These are phyloP conservation scores for Pandemis corylana DNA, from an alignment of 2,888 invertebrate genomes.

Conservation along the genomic window DNA sequence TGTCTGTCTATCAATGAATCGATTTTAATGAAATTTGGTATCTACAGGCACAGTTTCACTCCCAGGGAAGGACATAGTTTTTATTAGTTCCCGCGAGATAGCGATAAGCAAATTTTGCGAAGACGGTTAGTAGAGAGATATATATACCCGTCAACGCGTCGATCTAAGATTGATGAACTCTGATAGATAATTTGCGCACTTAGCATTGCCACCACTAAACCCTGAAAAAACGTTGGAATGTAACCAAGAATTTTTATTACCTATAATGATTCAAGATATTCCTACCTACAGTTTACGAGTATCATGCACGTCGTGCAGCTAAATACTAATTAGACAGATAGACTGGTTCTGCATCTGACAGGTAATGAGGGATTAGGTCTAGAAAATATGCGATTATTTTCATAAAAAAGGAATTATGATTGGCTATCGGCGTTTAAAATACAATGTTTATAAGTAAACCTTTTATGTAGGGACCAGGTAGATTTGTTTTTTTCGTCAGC, in stretches of 20 bases:
- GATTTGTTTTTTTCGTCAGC: too few species aligned
- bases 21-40: too few species aligned
- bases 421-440: background rate
- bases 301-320: conserved; percentile 5
- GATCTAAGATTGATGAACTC: too few species aligned
- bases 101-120: too few species aligned
- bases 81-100: too few species aligned
- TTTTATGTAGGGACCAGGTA: too few species aligned
- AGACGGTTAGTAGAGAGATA: too few species aligned
- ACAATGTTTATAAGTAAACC: background rate
- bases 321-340: conserved; percentile 15
- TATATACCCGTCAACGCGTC: too few species aligned
- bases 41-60: too few species aligned
- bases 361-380: conserved; percentile 18
- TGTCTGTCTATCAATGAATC: too few species aligned
- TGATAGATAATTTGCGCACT: background rate
- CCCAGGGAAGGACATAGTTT: too few species aligned
- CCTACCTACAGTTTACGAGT: conserved; percentile 8
- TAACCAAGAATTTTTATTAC: conserved; percentile 24
- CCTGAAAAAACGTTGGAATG: conserved; percentile 14
- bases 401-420: background rate
- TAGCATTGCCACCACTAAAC: conserved; percentile 19
- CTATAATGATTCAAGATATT: conserved; percentile 25
- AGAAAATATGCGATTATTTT: background rate
- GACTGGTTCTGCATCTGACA: conserved; percentile 16